Evolutionary conservation across 2,888 invertebrate genomes (phyloP).

Genomic region (Plusia festucae): DNA sequence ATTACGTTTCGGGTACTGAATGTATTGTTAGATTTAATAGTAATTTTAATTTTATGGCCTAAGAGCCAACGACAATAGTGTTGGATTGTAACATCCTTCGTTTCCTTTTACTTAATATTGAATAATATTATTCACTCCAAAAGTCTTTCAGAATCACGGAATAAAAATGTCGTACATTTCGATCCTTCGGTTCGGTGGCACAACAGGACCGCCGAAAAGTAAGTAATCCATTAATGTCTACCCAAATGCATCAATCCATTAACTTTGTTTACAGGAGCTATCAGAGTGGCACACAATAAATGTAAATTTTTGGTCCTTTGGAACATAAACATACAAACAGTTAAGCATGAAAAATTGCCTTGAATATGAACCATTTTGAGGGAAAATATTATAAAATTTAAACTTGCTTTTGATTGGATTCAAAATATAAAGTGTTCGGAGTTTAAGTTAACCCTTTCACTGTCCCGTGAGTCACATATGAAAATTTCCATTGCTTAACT

Average conservation of each 20-base stretch:
- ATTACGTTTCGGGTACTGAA: too few species aligned
- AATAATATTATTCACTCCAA: too few species aligned
- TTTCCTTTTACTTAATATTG: too few species aligned
- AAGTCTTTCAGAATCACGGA: background rate
- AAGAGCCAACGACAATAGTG: too few species aligned
- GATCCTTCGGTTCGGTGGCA: background rate
- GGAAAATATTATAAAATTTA: background rate
- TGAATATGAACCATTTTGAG: background rate
- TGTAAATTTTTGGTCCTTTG: conserved; percentile 4
- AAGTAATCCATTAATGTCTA: conserved; percentile 5
- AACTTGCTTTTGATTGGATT: background rate
- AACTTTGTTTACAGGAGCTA: conserved; percentile 3
- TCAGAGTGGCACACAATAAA: conserved; percentile 4
- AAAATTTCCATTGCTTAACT: too few species aligned
- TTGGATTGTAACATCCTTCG: too few species aligned
- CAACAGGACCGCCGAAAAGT: background rate
- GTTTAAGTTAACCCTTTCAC: too few species aligned
- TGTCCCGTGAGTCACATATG: too few species aligned
- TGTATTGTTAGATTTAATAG: too few species aligned
- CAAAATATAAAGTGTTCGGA: too few species aligned
- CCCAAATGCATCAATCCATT: background rate
- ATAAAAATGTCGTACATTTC: background rate
- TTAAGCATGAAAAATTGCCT: background rate
- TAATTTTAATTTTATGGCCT: too few species aligned
- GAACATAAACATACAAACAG: background rate